These are phyloP conservation scores for Iguana delicatissima DNA, from an alignment of 2,797 vertebrate species.

Conservation along the genomic window DNA sequence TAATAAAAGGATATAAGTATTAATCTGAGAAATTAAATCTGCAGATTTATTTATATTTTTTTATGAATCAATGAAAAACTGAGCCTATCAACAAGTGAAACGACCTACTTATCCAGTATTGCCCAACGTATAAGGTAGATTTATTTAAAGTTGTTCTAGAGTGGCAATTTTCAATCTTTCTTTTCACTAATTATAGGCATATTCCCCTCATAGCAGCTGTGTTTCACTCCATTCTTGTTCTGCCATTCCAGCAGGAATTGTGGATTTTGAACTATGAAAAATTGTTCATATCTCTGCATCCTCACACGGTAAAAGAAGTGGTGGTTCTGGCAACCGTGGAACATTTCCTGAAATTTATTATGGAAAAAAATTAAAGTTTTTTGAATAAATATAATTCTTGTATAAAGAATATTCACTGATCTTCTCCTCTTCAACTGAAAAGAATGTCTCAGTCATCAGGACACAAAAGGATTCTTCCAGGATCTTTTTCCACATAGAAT, in stretches of 20 bases:
- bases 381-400: too few species aligned
- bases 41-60: constrained; percentile 62
- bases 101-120: constrained; percentile 43
- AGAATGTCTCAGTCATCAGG: too few species aligned
- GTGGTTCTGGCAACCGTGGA: not conserved
- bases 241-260: not conserved
- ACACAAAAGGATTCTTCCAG: too few species aligned
- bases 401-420: too few species aligned
- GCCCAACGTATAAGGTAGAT: constrained; percentile 2
- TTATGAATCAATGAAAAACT: constrained; percentile 56
- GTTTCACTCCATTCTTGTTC: not conserved
- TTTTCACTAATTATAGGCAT: not conserved
- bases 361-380: too few species aligned
- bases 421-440: too few species aligned
- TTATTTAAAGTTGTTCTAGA: constrained; percentile 49
- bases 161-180: not conserved
- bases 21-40: constrained; percentile 65
- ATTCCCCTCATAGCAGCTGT: not conserved
- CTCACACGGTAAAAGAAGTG: not conserved
- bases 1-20: constrained; percentile 39
- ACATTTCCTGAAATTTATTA: not conserved
- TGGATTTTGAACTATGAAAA: not conserved
- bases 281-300: not conserved
- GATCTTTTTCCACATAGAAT: too few species aligned
- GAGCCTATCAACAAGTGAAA: constrained; percentile 50